Base-by-base conservation (phyloP, 2,797 vertebrate genomes). In the Salarias fasciatus region DNA sequence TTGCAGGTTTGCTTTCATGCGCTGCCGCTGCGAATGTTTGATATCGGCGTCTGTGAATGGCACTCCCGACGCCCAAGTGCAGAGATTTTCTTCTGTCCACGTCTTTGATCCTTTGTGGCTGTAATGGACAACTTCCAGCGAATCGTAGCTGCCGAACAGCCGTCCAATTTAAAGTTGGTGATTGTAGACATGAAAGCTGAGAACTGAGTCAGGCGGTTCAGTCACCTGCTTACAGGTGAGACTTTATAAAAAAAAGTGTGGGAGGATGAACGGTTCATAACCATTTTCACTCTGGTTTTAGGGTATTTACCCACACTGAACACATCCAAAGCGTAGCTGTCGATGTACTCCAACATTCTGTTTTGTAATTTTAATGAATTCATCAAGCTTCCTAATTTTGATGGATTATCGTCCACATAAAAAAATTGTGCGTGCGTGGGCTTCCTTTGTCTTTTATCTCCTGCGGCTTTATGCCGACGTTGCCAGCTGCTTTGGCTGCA, bases 401-500 rank as follows among this genome's bases (percentile, higher is more conserved):
- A 28, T 38, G 18, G n/a, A 10, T 33, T 11, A 41, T 13, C 11
- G 0, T 14, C 11, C 0, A 24, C 8, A 12, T 15, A 38, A 15
- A 52, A 52, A 38, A 11, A 0, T 43, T 3, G 33, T 6, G 1
- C 5, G 11, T 11, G 36, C 35, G 6, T 5, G 24, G 7, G 13
- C 44, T 3, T 43, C 11, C 14, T 38, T 11, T 62, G 29, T n/a
- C 7, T 46, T 44, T 37, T 24, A 6, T 35, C 33, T 35, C 33
- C 9, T 35, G 6, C 13, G 28, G 52, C 6, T 54, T 29, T 24
- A 14, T 52, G 55, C 24, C 9, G 33, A 57, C 35, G 61, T 41
- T 47, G 8, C 37, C 33, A 47, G 54, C 2, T 8, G 11, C 42
- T 68, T 58, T 73, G 61, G 69, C 63, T 77, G 48, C 45, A 47